phyloP scores from a whole-genome alignment of 1,140 invertebrate species.

The Heterodera schachtii region DNA sequence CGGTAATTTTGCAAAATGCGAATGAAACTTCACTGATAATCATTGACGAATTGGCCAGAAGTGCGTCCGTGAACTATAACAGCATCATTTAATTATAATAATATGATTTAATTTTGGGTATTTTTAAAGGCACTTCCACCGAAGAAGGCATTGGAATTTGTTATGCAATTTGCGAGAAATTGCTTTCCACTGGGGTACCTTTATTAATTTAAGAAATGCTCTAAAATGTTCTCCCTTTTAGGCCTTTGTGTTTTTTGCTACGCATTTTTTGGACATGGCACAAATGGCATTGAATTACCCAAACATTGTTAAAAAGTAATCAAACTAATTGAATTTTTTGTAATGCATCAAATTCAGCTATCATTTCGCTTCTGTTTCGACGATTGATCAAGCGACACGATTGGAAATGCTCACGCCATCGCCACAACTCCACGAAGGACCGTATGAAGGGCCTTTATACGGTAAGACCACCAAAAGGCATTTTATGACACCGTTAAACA shows the following conservation, averaged over 20 bases:
- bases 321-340: neutral
- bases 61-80: conserved; percentile 8
- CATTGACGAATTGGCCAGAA: conserved; percentile 56
- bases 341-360: conserved; percentile 41
- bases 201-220: neutral
- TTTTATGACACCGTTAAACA: neutral
- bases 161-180: conserved; percentile 48
- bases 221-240: conserved; percentile 14
- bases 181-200: conserved; percentile 33
- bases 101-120: neutral
- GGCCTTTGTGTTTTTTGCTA: conserved; percentile 54
- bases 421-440: conserved; percentile 38
- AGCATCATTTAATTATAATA: neutral
- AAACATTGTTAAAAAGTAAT: conserved; percentile 41
- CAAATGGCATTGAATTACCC: conserved; percentile 41
- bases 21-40: conserved; percentile 49
- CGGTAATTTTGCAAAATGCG: conserved; percentile 47
- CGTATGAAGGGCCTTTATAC: conserved; percentile 49
- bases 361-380: conserved; percentile 43
- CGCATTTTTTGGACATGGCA: conserved; percentile 51
- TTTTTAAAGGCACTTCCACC: conserved; percentile 48
- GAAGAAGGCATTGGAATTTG: conserved; percentile 54
- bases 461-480: conserved; percentile 32
- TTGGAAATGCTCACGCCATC: conserved; percentile 32
- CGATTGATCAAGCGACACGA: conserved; percentile 26